Base-by-base conservation (phyloP, 1,140 invertebrate genomes). In the Panagrolaimus sp. region DNA sequence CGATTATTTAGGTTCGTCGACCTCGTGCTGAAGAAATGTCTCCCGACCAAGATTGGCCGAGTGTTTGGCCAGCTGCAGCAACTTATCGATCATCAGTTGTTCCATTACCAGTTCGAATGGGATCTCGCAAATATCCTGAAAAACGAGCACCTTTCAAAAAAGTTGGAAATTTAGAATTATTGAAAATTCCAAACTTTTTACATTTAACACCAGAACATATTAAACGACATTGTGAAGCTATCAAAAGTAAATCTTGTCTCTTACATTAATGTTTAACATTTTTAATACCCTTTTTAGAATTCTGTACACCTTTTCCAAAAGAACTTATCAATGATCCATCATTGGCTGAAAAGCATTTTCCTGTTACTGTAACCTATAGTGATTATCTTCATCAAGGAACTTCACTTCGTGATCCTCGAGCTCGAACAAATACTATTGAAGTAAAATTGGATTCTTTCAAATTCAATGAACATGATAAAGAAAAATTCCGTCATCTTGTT, bases 151-250 rank as follows among this genome's bases (percentile, higher is more conserved):
- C 83, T 26, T 43, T 91, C 0, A 88, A 86, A 14, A 96, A 95
- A 84, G 90, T 89, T 83, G 93, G 86, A 0, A 98, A 98, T 86
- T 88, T 90, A 0, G 96, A 98, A 83, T 85, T 98, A 0, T 92
- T 98, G 90, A 99, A 98, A 87, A 94, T 98, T 62, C 94, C 95
- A 1, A 98, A 98, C 85, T 98, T 99, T 84, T 85, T 99, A 0
- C 96, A 99, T 86, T 85, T 98, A 15, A 96, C 96, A 8, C 94
- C 94, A 10, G 90, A 90, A 15, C 93, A 92, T 0, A 89, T 99
- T 14, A 88, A 90, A 78, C 88, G 88, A 77, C 96, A 98, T 73
- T 98, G 95, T 81, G 89, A 90, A 80, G 93, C 91, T 0, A 83
- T 98, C 7, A 95, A 95, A 86, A 88, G 88, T 89, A 83, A 76